A percentile compares a stretch with the other conserved stretches of the same genome.
phyloP scores from a whole-genome alignment of 2,113 vertebrate genomes.

The Colistium nudipinnis region DNA sequence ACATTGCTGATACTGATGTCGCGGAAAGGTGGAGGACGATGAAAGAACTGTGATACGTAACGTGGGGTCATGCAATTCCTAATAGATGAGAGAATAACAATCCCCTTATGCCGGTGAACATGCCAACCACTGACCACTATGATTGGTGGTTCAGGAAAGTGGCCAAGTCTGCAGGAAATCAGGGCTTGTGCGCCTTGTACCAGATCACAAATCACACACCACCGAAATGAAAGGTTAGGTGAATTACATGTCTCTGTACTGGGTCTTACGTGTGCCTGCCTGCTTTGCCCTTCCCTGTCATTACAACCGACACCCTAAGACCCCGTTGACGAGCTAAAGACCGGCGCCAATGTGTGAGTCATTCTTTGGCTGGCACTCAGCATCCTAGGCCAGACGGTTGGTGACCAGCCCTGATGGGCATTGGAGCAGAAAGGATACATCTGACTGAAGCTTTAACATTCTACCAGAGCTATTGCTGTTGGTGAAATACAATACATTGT shows the following conservation, averaged over 20 bases:
- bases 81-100: too few species aligned
- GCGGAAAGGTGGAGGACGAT: too few species aligned
- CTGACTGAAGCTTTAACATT: constrained; percentile 24
- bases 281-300: constrained; percentile 48
- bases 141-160: constrained; percentile 4
- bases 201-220: constrained; percentile 50
- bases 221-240: constrained; percentile 44
- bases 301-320: constrained; percentile 53
- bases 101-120: not conserved
- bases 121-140: not conserved
- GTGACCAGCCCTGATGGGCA: constrained; percentile 28
- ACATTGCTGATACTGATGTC: too few species aligned
- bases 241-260: constrained; percentile 56
- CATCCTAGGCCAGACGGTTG: constrained; percentile 41
- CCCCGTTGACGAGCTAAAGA: constrained; percentile 65
- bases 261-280: not conserved
- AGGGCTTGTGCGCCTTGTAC: constrained; percentile 15
- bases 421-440: constrained; percentile 13
- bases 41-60: too few species aligned
- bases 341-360: constrained; percentile 50
- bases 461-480: not conserved
- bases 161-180: constrained; percentile 10
- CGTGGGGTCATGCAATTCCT: too few species aligned
- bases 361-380: constrained; percentile 38
- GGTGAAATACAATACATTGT: not conserved